Evolutionary conservation across 2,113 vertebrate species (phyloP).

Genomic region (Phylloscopus trochiloides): DNA sequence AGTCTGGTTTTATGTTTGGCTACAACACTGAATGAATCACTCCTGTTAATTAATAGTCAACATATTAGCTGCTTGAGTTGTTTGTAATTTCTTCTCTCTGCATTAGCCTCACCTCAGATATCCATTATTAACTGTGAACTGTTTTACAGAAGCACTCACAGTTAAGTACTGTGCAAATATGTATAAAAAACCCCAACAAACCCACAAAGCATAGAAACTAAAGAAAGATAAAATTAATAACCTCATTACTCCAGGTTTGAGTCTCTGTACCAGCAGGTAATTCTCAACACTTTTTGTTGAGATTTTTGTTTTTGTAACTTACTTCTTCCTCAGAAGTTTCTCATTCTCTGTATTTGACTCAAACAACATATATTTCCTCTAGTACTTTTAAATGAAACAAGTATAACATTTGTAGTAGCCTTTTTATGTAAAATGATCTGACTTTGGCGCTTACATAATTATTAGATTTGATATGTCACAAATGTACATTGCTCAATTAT

Average conservation of each 20-base stretch:
- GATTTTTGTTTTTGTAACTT: neutral
- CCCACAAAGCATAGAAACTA: neutral
- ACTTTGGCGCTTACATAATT: neutral
- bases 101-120: neutral
- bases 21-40: conserved; percentile 2
- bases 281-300: neutral
- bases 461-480: neutral
- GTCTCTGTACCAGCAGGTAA: neutral
- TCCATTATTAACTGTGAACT: neutral
- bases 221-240: neutral
- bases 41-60: conserved; percentile 41
- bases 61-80: conserved; percentile 25
- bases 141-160: neutral
- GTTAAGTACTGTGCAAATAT: neutral
- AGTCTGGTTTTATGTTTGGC: conserved; percentile 12
- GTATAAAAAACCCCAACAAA: neutral
- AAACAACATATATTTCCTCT: neutral
- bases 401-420: neutral
- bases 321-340: neutral
- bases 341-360: neutral
- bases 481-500: neutral
- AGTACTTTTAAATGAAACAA: neutral
- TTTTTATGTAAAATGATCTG: neutral
- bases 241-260: neutral
- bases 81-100: neutral